Percentiles rank a stretch among this genome's conserved stretches.
Conservation (phyloP, 2,797 vertebrate species). For the Aphelocoma californica region DNA sequence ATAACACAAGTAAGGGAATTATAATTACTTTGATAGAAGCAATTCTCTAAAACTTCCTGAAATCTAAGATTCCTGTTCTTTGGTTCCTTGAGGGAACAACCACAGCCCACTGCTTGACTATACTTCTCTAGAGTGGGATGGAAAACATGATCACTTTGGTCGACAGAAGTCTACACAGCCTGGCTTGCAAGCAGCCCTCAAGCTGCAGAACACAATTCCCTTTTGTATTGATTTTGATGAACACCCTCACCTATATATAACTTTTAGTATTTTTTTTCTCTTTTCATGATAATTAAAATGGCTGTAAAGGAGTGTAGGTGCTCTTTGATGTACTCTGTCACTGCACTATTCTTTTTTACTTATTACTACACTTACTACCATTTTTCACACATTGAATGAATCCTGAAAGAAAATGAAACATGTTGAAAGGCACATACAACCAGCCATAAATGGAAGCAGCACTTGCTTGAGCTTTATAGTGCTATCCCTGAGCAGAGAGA, state of each 20-base stretch:
- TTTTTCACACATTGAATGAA: neutral
- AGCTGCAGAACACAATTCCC: neutral
- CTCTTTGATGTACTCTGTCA: neutral
- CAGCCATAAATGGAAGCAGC: neutral
- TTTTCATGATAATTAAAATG: neutral
- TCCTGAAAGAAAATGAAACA: neutral
- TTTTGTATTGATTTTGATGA: neutral
- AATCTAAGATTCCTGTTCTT: neutral
- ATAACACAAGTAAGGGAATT: neutral
- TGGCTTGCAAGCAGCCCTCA: neutral
- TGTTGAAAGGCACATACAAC: fast-evolving
- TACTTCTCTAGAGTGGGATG: neutral
- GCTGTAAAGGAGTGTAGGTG: neutral
- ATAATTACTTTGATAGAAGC: neutral
- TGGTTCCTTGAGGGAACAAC: neutral
- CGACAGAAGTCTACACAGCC: neutral
- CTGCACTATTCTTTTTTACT: neutral
- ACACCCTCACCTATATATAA: neutral
- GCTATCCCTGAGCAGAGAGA: neutral
- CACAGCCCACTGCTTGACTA: neutral
- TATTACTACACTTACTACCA: neutral
- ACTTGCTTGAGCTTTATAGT: neutral
- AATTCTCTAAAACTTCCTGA: neutral
- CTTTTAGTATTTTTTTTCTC: neutral
- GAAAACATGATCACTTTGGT: neutral